Conservation (phyloP, 2,888 invertebrate genomes). For the Lasioglossum marginatum region DNA sequence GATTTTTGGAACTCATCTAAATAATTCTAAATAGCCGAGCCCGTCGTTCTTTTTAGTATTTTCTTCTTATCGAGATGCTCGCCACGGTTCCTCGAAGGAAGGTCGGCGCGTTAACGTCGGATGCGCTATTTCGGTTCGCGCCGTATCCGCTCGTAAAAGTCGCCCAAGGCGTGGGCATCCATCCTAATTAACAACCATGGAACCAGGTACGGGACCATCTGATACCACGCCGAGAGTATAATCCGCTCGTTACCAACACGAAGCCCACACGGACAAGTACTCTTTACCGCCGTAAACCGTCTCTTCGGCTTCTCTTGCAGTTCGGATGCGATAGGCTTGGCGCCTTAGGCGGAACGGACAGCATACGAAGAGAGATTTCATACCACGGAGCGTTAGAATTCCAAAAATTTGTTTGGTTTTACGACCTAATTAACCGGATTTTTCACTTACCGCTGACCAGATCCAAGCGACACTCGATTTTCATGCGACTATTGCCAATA, state of each 20-base stretch:
- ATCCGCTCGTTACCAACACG: constrained; percentile 83
- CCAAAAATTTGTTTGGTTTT: constrained; percentile 48
- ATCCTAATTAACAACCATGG: constrained; percentile 84
- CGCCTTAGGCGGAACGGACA: constrained; percentile 55
- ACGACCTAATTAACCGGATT: not conserved
- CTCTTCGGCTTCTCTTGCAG: constrained; percentile 62
- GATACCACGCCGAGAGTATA: constrained; percentile 81
- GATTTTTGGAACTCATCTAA: constrained; percentile 74
- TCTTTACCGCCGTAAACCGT: constrained; percentile 69
- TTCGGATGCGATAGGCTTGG: constrained; percentile 65
- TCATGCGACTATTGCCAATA: not conserved
- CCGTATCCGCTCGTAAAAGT: constrained; percentile 83
- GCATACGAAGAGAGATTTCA: constrained; percentile 12
- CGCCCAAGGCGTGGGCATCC: constrained; percentile 84
- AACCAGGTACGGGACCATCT: constrained; percentile 83
- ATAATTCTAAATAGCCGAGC: constrained; percentile 71
- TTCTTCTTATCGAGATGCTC: constrained; percentile 74
- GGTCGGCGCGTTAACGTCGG: constrained; percentile 76
- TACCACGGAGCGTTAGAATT: constrained; percentile 50
- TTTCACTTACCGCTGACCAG: not conserved
- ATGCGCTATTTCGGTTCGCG: constrained; percentile 81
- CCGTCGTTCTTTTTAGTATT: constrained; percentile 68
- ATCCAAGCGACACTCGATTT: not conserved
- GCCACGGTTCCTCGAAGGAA: constrained; percentile 77
- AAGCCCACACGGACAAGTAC: constrained; percentile 75